Evolutionary conservation across 2,797 vertebrate species (phyloP).

Genomic region (Crocidura indochinensis): DNA sequence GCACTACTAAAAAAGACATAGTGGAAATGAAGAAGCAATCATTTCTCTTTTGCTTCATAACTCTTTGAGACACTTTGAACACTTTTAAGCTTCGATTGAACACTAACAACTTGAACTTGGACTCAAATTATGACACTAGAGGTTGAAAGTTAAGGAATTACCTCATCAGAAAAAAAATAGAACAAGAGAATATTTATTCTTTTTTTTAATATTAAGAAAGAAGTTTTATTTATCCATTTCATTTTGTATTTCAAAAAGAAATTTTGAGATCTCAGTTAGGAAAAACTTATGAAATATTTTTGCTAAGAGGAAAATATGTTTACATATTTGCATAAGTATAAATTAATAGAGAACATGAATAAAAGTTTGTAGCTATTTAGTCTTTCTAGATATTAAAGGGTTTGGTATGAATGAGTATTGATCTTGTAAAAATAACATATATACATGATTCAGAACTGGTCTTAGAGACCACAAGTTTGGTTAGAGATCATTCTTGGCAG

Average conservation of each 20-base stretch:
- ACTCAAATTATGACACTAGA: background rate
- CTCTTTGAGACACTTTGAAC: too few species aligned
- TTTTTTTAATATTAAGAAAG: slow-evolving; percentile 42
- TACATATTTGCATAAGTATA: too few species aligned
- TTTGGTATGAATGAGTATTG: background rate
- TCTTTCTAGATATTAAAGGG: background rate
- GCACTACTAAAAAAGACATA: background rate
- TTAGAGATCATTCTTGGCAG: too few species aligned
- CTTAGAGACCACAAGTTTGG: too few species aligned
- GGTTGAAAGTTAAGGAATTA: slow-evolving; percentile 26
- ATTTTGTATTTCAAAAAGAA: slow-evolving; percentile 59
- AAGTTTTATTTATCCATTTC: slow-evolving; percentile 46
- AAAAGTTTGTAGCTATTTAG: background rate
- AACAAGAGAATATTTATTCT: background rate
- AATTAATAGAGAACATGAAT: background rate
- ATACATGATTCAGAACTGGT: background rate
- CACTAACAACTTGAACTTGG: slow-evolving; percentile 17
- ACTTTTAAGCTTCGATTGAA: background rate
- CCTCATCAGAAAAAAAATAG: slow-evolving; percentile 7
- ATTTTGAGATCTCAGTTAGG: slow-evolving; percentile 34
- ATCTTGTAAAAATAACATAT: background rate
- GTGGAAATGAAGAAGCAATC: too few species aligned
- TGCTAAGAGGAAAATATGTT: slow-evolving; percentile 20
- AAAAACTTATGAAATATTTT: slow-evolving; percentile 39
- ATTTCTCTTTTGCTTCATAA: background rate